These are phyloP conservation scores for Chelmon rostratus DNA, from an alignment of 2,797 vertebrate genomes.

Conservation along the genomic window DNA sequence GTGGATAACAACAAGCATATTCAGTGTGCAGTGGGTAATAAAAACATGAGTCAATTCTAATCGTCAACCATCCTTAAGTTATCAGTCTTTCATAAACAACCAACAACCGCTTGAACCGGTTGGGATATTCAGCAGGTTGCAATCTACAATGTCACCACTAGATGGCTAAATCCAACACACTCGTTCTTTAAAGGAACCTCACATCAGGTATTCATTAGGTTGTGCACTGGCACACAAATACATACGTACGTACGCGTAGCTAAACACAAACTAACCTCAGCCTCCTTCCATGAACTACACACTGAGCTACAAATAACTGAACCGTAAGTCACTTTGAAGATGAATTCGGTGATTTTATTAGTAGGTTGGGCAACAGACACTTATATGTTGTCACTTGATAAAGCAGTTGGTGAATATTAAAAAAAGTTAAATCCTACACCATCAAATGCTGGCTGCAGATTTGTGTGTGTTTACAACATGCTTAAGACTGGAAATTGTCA, in stretches of 20 bases:
- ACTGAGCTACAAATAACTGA: neutral
- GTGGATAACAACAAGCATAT: neutral
- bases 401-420: neutral
- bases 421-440: neutral
- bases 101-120: too few relatives aligned
- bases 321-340: neutral
- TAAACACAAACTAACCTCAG: neutral
- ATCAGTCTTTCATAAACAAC: neutral
- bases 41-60: neutral
- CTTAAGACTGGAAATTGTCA: neutral
- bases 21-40: neutral
- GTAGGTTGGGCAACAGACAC: neutral
- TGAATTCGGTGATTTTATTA: neutral
- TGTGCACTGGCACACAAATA: neutral
- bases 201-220: neutral
- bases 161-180: too few relatives aligned
- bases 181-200: neutral
- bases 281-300: neutral
- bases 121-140: too few relatives aligned
- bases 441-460: neutral
- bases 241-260: neutral
- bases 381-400: neutral
- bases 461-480: neutral
- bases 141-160: too few relatives aligned
- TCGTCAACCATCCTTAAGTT: neutral